phyloP scores from a whole-genome alignment of 2,113 vertebrate species.

The Chinchilla lanigera region DNA sequence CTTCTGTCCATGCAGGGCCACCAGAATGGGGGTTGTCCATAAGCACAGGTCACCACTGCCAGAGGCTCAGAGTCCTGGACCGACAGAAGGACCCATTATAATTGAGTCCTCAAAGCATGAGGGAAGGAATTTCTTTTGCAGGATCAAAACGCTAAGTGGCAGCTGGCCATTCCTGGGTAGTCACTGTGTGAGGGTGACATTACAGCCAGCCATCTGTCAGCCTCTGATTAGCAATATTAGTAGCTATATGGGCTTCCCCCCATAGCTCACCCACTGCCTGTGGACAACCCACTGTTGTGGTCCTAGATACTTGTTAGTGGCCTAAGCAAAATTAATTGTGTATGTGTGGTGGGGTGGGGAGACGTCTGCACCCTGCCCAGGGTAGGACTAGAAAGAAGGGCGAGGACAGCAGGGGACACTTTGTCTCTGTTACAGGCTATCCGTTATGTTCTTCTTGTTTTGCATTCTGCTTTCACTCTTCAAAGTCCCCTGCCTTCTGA shows the following conservation, averaged over 20 bases:
- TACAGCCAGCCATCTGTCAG: neutral
- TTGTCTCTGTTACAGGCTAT: neutral
- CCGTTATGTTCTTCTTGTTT: neutral
- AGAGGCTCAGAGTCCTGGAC: neutral
- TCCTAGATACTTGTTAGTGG: no score
- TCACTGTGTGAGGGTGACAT: no score
- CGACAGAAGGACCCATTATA: neutral
- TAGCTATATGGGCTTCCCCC: neutral
- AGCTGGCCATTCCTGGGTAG: neutral
- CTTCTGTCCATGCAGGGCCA: no score
- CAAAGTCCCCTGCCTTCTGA: neutral
- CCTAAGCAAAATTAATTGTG: neutral
- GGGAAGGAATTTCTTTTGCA: neutral
- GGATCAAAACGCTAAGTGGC: neutral
- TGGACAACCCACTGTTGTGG: neutral
- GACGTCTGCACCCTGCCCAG: neutral
- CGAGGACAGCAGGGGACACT: neutral
- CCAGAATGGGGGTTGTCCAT: no score
- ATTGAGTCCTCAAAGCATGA: neutral
- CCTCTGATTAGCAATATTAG: neutral
- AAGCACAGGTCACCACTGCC: neutral
- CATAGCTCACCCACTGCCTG: neutral
- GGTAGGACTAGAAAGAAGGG: neutral
- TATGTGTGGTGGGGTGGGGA: neutral
- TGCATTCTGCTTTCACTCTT: neutral